Percentiles rank a stretch among this genome's conserved stretches.
Conservation (phyloP, 2,888 invertebrate species). For the Chydorus sphaericus region DNA sequence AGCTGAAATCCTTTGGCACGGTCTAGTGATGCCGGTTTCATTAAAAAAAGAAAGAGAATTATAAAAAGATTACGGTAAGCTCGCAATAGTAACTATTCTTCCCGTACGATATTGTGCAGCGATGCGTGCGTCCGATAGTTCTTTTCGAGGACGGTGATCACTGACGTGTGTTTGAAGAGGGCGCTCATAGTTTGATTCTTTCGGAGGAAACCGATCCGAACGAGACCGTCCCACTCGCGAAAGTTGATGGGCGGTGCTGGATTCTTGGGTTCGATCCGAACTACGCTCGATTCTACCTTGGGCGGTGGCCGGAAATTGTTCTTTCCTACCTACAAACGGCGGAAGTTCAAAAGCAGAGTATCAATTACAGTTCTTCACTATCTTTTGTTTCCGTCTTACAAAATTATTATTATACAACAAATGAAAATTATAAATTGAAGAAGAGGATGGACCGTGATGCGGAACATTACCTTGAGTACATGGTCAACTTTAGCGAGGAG, state of each 20-base stretch:
- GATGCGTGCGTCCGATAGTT: slow-evolving; percentile 84
- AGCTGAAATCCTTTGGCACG: slow-evolving; percentile 43
- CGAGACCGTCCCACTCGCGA: slow-evolving; percentile 95
- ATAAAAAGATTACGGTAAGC: no score
- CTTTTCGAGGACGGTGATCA: slow-evolving; percentile 68
- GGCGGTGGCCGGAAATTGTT: slow-evolving; percentile 98
- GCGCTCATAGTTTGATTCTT: slow-evolving; percentile 94
- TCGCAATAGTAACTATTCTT: no score
- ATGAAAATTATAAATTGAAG: background rate
- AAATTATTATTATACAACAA: no score
- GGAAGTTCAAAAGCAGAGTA: slow-evolving; percentile 24
- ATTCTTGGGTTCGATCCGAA: slow-evolving; percentile 90
- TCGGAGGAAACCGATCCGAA: slow-evolving; percentile 82
- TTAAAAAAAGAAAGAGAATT: background rate
- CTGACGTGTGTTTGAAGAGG: slow-evolving; percentile 71
- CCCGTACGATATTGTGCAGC: slow-evolving; percentile 54
- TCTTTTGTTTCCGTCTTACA: no score
- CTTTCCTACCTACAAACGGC: slow-evolving; percentile 79
- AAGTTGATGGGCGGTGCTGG: slow-evolving; percentile 93
- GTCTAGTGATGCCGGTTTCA: slow-evolving; percentile 17
- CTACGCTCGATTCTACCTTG: slow-evolving; percentile 96
- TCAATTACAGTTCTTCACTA: no score
- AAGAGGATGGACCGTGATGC: background rate
- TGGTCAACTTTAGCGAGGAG: slow-evolving; percentile 85
- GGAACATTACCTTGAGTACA: slow-evolving; percentile 66